Evolutionary conservation across 92 coral and sea anemone genomes (phyloP), one percentile per base, ranked within the genome.

Genomic region (Desmophyllum pertusum): DNA sequence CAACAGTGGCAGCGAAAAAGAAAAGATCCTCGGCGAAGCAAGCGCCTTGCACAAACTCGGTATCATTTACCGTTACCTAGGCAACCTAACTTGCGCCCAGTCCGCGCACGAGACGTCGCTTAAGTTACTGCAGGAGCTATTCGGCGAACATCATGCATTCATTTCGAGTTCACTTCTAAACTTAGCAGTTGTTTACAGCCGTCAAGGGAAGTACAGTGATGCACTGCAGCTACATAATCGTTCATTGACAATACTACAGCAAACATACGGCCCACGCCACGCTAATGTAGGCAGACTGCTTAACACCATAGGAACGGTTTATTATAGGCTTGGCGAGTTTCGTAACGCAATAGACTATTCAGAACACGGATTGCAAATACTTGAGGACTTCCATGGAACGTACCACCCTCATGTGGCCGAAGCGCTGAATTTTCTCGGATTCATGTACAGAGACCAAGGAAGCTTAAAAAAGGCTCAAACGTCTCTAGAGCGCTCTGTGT

Each of bases 331-430:
- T 4, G 94, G 97, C 17, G 59, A 87, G 63, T 93, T 91, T 67
- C 29, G 21, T 21, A 86, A 70, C 40, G 94, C 95, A 40, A 76
- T 89, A 43, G 35, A 91, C 8, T 63, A 41, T 74, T 79, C 92
- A 23, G 84, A 86, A 73, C 90, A 68, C 43, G 97, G 89, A 57
- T 77, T 86, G 43, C 80, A 78, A 53, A 93, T 93, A 75, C 87
- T 91, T 51, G 91, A 93, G 81, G 85, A 76, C 31, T 79, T 83
- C 53, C 95, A 91, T 74, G 97, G 97, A 65, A 14, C 86, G 41
- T 45, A 79, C 27, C 97, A 93, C 79, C 94, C 92, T n/a, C 95
- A 91, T 13, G 95, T 93, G 43, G 97, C 95, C 6, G 97, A 93
- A 46, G 91, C 92, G 37, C 55, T 93, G 50, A 92, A 87, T 59